phyloP scores from a whole-genome alignment of 1,140 invertebrate species.

The Gonatopus flavifemur region DNA sequence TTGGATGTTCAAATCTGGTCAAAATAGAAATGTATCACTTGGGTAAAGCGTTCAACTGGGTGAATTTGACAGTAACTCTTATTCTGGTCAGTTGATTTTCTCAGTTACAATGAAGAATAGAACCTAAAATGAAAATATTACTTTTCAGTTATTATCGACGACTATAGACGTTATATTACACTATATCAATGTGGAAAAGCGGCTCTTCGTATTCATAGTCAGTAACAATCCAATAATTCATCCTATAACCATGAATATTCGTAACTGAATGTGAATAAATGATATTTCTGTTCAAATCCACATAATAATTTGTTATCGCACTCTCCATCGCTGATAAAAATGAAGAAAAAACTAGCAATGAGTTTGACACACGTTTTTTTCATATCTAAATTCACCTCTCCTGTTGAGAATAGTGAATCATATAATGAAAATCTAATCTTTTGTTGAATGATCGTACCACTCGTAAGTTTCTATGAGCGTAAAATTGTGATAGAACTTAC shows the following conservation, averaged over 20 bases:
- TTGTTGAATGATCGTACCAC: no score
- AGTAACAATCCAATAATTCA: not conserved
- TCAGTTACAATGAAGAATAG: not conserved
- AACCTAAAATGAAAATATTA: not conserved
- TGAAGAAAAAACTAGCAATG: no score
- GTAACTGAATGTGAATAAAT: not conserved
- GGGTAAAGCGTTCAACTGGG: conserved; percentile 6
- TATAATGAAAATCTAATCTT: no score
- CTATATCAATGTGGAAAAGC: not conserved
- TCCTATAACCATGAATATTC: not conserved
- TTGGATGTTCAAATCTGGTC: conserved; percentile 5
- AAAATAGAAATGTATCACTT: conserved; percentile 7
- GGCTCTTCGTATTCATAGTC: no score
- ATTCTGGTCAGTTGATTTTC: conserved; percentile 6
- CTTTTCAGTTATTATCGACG: not conserved
- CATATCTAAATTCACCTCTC: no score
- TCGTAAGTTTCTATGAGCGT: no score
- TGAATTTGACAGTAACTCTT: not conserved
- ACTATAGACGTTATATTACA: not conserved
- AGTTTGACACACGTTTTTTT: no score
- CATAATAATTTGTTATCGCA: no score
- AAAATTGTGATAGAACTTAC: no score
- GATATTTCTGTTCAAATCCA: no score
- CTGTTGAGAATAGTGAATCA: no score
- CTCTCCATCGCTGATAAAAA: no score